Conservation (phyloP, 2,888 invertebrate genomes). For the Tinea trinotella region DNA sequence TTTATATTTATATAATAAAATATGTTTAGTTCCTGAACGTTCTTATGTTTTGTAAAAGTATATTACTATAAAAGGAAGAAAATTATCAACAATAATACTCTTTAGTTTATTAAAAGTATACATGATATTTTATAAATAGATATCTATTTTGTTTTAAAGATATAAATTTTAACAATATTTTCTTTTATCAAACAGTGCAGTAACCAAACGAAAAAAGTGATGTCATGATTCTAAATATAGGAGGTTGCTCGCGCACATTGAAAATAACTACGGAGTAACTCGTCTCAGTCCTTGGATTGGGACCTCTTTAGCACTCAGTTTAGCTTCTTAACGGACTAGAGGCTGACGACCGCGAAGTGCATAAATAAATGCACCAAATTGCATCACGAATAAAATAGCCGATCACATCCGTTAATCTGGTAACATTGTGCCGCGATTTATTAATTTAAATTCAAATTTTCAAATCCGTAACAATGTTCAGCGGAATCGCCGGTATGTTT, state of each 20-base stretch:
- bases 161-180: too few species aligned
- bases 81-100: too few species aligned
- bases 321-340: conserved; percentile 7
- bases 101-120: too few species aligned
- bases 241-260: conserved; percentile 13
- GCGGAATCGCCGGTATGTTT: conserved; percentile 60
- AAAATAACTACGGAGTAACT: conserved; percentile 10
- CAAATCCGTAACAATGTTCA: conserved; percentile 50
- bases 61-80: too few species aligned
- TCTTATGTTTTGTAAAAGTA: too few species aligned
- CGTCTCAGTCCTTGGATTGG: conserved; percentile 5
- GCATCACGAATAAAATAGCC: too few species aligned
- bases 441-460: conserved; percentile 22
- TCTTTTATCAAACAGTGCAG: too few species aligned
- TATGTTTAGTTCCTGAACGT: too few species aligned
- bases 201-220: conserved; percentile 4
- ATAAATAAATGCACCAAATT: neutral
- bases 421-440: conserved; percentile 5
- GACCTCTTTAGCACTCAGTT: conserved; percentile 14
- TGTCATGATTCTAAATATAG: conserved; percentile 12
- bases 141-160: too few species aligned
- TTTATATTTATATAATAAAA: too few species aligned
- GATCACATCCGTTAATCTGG: neutral
- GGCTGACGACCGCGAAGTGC: conserved; percentile 5
- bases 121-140: too few species aligned